Conservation (phyloP, 1,140 invertebrate species). For the fruit fly (Drosophila melanogaster) region DNA sequence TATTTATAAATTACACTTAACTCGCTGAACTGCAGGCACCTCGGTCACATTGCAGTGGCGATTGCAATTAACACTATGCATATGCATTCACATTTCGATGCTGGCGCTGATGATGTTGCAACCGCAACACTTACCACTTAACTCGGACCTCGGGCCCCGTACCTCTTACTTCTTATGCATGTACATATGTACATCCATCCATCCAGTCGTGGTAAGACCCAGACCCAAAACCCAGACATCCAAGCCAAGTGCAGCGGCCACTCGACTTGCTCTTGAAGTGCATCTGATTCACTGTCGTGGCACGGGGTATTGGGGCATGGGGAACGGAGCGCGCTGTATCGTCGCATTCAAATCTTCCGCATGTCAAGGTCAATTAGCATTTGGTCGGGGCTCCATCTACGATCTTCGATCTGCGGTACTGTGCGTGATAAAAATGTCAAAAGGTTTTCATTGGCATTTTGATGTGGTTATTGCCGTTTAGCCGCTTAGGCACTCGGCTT, state of each 20-base stretch:
- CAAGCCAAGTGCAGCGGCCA: constrained; percentile 41
- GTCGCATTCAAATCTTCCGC: constrained; percentile 75
- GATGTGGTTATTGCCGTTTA: constrained; percentile 70
- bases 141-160: constrained; percentile 15
- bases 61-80: constrained; percentile 56
- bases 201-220: constrained; percentile 13
- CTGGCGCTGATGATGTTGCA: constrained; percentile 58
- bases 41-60: constrained; percentile 47
- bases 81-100: constrained; percentile 53
- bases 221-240: constrained; percentile 6
- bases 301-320: not conserved
- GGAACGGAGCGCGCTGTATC: constrained; percentile 7
- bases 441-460: constrained; percentile 80
- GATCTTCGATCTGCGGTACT: constrained; percentile 14
- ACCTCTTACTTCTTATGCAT: constrained; percentile 32
- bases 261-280: constrained; percentile 64
- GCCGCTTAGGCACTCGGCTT: constrained; percentile 49
- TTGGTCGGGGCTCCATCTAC: constrained; percentile 20
- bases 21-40: constrained; percentile 43
- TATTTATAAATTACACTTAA: constrained; percentile 49
- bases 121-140: constrained; percentile 56
- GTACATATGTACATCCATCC: not conserved
- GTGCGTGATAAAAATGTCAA: constrained; percentile 81
- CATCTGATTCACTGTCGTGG: constrained; percentile 22
- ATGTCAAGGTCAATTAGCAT: constrained; percentile 83